These are phyloP conservation scores for Heteropelma amictum DNA, from an alignment of 2,888 invertebrate genomes.

Conservation along the genomic window DNA sequence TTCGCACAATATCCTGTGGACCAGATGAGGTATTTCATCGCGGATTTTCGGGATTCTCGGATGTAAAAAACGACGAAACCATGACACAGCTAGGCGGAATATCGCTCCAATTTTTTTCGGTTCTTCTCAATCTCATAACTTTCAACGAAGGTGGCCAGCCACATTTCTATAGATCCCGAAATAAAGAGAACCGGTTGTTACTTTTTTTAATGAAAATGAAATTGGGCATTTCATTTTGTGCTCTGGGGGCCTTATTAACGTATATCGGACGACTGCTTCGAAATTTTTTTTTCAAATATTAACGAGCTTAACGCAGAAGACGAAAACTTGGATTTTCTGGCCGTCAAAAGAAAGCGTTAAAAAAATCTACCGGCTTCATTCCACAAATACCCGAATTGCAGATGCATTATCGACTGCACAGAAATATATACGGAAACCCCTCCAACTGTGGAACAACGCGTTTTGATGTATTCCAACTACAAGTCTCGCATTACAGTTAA, in stretches of 20 bases:
- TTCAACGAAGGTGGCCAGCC: not conserved
- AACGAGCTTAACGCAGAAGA: conserved; percentile 41
- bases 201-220: conserved; percentile 53
- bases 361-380: conserved; percentile 43
- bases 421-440: conserved; percentile 53
- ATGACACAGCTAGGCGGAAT: not conserved
- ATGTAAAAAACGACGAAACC: not conserved
- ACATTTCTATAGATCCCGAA: not conserved
- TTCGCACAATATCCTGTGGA: not conserved
- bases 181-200: conserved; percentile 33
- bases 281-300: conserved; percentile 45
- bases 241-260: conserved; percentile 45
- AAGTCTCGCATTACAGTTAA: conserved; percentile 49
- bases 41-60: not conserved
- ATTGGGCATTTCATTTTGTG: conserved; percentile 45
- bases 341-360: conserved; percentile 50
- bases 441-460: conserved; percentile 45
- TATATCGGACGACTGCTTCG: conserved; percentile 36
- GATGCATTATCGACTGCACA: conserved; percentile 51
- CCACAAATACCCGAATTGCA: conserved; percentile 48
- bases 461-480: conserved; percentile 52
- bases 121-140: not conserved
- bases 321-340: conserved; percentile 59
- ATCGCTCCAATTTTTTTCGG: not conserved
- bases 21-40: not conserved